Conservation (phyloP, 2,888 invertebrate genomes). For the Aphodius sticticus region DNA sequence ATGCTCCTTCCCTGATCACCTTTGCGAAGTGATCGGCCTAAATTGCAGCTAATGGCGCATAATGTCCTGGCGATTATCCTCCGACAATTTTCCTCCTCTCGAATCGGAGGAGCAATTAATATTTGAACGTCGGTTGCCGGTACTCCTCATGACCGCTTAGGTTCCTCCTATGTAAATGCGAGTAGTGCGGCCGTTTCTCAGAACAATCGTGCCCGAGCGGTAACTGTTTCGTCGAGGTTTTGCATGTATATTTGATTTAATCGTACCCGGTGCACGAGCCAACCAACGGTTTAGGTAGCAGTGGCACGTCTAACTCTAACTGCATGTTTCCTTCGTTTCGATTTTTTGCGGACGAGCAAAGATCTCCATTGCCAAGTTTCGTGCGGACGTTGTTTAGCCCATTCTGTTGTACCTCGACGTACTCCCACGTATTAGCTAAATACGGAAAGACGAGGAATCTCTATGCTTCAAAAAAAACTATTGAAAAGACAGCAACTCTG, state of each 20-base stretch:
- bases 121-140: background rate
- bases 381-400: background rate
- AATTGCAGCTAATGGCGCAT: background rate
- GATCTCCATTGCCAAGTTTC: background rate
- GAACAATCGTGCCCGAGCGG: background rate
- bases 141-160: background rate
- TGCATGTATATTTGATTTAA: conserved; percentile 4
- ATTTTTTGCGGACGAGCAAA: background rate
- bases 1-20: background rate
- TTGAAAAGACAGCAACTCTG: no score
- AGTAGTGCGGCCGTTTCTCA: background rate
- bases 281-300: background rate
- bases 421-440: background rate
- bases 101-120: background rate
- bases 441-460: background rate
- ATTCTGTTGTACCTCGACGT: background rate
- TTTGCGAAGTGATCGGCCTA: background rate
- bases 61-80: background rate
- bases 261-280: conserved; percentile 4
- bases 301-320: background rate
- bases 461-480: background rate
- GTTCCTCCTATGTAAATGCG: background rate
- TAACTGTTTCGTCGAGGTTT: background rate
- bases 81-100: background rate
- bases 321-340: conserved; percentile 4